phyloP scores from a whole-genome alignment of 2,113 vertebrate species.

The Emydura subglobosa region DNA sequence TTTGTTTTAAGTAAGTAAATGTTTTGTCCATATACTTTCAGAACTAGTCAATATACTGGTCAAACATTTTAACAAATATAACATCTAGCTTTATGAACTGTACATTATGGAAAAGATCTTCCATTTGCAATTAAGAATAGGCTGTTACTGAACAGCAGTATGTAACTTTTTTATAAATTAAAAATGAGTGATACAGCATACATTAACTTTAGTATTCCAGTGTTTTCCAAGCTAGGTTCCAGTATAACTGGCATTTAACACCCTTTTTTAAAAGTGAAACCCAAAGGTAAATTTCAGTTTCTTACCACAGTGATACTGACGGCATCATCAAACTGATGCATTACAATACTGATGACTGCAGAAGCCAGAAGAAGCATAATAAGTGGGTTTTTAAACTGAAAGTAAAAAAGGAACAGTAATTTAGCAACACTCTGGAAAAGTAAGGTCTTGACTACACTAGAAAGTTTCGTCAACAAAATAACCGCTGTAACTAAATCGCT shows the following conservation, averaged over 20 bases:
- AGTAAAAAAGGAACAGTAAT: conserved; percentile 51
- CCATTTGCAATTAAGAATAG: not conserved
- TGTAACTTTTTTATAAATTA: not conserved
- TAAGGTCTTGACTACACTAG: no score
- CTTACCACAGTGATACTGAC: conserved; percentile 99
- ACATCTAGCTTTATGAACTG: not conserved
- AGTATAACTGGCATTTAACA: not conserved
- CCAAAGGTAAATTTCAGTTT: not conserved
- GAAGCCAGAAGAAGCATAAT: conserved; percentile 97
- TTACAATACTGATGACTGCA: conserved; percentile 96
- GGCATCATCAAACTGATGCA: conserved; percentile 98
- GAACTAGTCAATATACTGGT: not conserved
- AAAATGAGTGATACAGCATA: not conserved
- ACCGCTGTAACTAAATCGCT: no score
- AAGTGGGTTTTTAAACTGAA: conserved; percentile 98
- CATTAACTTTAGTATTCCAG: not conserved
- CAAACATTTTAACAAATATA: not conserved
- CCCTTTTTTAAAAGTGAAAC: not conserved
- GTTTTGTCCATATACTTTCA: not conserved
- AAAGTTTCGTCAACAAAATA: no score
- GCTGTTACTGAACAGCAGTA: not conserved
- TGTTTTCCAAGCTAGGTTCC: not conserved
- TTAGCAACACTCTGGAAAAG: conserved; percentile 42
- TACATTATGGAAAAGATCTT: not conserved
- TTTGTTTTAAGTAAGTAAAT: not conserved